Conservation (phyloP, 2,113 vertebrate genomes). For the Syngnathoides biaculeatus region DNA sequence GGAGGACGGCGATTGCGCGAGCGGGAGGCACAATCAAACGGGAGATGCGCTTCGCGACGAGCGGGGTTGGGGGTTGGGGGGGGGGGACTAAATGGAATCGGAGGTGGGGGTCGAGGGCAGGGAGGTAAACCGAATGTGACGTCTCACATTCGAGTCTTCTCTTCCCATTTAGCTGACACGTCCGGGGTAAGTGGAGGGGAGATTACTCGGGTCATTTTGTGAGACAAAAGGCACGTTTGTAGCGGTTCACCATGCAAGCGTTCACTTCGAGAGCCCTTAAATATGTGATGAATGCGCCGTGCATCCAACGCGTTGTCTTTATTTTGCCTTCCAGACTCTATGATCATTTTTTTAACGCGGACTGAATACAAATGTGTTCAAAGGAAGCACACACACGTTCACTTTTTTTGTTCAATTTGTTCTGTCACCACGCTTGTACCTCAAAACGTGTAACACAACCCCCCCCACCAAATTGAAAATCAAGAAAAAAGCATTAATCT, state of each 20-base stretch:
- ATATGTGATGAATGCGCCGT: constrained; percentile 8
- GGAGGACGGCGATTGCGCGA: constrained; percentile 16
- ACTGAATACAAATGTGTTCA: background rate
- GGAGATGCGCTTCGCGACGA: constrained; percentile 34
- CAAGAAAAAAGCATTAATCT: too few relatives aligned
- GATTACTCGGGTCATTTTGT: constrained; percentile 56
- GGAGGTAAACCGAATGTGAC: constrained; percentile 68
- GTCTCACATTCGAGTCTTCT: constrained; percentile 71
- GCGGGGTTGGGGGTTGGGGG: too few relatives aligned
- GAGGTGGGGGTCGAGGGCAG: constrained; percentile 27
- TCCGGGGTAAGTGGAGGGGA: constrained; percentile 61
- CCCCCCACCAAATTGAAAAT: too few relatives aligned
- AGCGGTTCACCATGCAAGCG: constrained; percentile 38
- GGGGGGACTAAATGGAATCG: constrained; percentile 16
- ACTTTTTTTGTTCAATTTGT: background rate
- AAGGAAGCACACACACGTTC: background rate
- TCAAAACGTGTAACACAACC: too few relatives aligned
- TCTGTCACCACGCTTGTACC: too few relatives aligned
- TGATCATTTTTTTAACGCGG: background rate
- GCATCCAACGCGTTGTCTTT: too few relatives aligned
- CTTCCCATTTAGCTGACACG: constrained; percentile 64
- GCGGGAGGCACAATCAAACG: constrained; percentile 50
- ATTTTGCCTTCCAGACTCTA: too few relatives aligned
- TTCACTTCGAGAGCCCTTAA: constrained; percentile 8
- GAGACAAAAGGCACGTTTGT: constrained; percentile 50